Evolutionary conservation across 2,797 vertebrate genomes (phyloP).

Genomic region (Cirrhinus mrigala): DNA sequence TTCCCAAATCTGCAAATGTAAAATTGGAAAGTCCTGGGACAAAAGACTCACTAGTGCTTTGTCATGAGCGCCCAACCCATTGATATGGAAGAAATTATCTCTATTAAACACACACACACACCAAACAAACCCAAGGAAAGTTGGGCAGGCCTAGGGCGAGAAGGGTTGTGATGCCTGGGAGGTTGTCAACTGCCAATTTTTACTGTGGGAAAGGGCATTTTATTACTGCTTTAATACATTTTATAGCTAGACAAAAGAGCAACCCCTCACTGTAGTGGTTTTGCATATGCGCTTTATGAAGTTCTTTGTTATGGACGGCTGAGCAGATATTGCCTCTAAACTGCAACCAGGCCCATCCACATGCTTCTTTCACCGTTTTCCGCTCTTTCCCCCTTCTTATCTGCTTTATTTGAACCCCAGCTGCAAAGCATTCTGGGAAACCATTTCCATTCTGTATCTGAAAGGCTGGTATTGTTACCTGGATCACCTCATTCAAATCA

Average conservation of each 20-base stretch:
- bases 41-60: constrained; percentile 16
- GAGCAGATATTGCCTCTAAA: constrained; percentile 65
- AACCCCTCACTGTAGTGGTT: constrained; percentile 64
- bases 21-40: constrained; percentile 10
- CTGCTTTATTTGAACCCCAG: background rate
- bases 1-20: background rate
- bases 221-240: constrained; percentile 69
- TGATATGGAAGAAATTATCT: constrained; percentile 52
- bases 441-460: background rate
- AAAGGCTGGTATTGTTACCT: constrained; percentile 35
- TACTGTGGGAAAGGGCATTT: constrained; percentile 70
- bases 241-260: constrained; percentile 67
- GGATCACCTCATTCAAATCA: constrained; percentile 58
- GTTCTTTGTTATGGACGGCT: constrained; percentile 65
- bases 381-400: background rate
- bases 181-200: constrained; percentile 65
- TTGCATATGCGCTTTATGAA: constrained; percentile 65
- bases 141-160: constrained; percentile 6
- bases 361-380: background rate
- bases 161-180: constrained; percentile 56
- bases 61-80: background rate
- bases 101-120: constrained; percentile 46
- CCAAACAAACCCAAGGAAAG: constrained; percentile 52
- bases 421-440: constrained; percentile 33
- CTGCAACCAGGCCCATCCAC: constrained; percentile 19